Conservation (phyloP, 2,797 vertebrate species). For the Taeniopygia guttata region DNA sequence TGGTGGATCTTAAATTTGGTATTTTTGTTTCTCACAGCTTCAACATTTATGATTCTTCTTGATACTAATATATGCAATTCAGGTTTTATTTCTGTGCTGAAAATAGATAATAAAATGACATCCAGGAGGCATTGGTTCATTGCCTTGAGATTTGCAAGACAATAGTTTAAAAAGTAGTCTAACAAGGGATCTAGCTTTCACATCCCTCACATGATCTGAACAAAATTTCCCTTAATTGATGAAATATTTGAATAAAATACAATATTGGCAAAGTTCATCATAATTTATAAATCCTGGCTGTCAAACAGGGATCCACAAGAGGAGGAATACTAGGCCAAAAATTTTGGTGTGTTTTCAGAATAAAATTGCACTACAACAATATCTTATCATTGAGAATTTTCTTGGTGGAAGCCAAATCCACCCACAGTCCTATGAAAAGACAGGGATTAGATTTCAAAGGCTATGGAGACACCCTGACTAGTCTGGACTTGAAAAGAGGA, state of each 20-base stretch:
- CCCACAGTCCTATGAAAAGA: background rate
- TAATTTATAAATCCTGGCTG: background rate
- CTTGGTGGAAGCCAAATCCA: background rate
- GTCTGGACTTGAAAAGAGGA: background rate
- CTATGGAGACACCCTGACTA: background rate
- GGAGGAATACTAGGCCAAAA: background rate
- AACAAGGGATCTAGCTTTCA: background rate
- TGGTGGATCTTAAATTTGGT: background rate
- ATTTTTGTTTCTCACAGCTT: background rate
- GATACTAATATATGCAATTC: too few relatives aligned
- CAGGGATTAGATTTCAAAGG: background rate
- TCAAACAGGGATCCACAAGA: background rate
- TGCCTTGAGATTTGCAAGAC: background rate
- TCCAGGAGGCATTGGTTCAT: background rate
- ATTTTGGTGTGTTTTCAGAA: background rate
- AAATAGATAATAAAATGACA: background rate
- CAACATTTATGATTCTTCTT: background rate
- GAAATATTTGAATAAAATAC: background rate
- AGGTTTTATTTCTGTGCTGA: background rate
- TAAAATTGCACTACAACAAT: background rate
- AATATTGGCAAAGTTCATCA: background rate
- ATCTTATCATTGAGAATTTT: background rate
- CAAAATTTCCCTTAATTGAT: background rate
- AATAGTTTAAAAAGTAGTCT: background rate
- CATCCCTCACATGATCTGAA: background rate